Conservation (phyloP, 2,888 invertebrate species). For the Drosophila borealis region DNA sequence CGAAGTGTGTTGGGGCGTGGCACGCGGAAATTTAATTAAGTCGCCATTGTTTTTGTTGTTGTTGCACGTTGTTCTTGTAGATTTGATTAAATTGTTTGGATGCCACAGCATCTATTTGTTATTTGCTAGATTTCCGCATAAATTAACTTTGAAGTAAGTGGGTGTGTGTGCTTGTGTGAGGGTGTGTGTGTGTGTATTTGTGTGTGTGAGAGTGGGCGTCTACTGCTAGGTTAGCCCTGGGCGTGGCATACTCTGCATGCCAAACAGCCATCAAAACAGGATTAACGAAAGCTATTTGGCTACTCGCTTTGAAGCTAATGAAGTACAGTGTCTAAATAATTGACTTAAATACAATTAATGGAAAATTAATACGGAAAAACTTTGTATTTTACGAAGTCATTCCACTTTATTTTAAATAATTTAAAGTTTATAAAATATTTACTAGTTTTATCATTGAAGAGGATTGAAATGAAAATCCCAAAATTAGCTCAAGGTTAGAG, state of each 20-base stretch:
- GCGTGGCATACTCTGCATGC: slow-evolving; percentile 9
- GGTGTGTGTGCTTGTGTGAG: background rate
- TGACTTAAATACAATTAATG: slow-evolving; percentile 1
- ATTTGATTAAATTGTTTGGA: slow-evolving; percentile 72
- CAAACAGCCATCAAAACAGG: slow-evolving; percentile 6
- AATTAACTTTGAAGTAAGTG: slow-evolving; percentile 56
- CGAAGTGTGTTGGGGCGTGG: slow-evolving; percentile 37
- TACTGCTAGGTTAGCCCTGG: background rate
- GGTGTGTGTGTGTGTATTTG: background rate
- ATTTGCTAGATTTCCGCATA: slow-evolving; percentile 60
- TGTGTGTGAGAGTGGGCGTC: background rate
- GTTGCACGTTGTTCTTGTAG: slow-evolving; percentile 26
- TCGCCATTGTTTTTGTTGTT: slow-evolving; percentile 36
- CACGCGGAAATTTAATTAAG: slow-evolving; percentile 73
- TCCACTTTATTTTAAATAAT: no score
- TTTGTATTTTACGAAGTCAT: no score
- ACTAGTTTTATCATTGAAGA: no score
- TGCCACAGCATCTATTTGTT: slow-evolving; percentile 58
- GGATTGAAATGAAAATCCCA: no score
- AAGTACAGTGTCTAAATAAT: background rate
- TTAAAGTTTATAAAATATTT: no score
- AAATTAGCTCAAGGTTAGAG: no score
- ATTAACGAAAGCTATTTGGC: slow-evolving; percentile 13
- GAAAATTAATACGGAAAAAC: background rate
- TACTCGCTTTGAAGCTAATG: slow-evolving; percentile 15